Evolutionary conservation across 2,113 vertebrate species (phyloP).

Genomic region (Forbesichthys agassizii): DNA sequence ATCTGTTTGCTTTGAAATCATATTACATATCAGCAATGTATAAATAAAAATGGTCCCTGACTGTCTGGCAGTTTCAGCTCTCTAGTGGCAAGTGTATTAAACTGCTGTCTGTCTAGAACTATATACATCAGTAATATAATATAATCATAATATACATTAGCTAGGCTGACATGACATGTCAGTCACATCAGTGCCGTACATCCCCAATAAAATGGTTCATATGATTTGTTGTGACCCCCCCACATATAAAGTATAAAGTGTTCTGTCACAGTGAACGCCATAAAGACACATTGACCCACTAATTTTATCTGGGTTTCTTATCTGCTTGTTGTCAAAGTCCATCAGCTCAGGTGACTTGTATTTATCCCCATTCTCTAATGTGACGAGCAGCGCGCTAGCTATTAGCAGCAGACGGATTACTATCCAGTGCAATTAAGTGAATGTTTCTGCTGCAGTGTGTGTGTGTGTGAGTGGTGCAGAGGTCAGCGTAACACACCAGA

Average conservation of each 20-base stretch:
- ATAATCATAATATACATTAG: background rate
- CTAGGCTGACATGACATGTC: background rate
- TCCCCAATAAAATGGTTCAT: no score
- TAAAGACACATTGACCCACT: no score
- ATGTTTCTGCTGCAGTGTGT: background rate
- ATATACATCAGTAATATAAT: background rate
- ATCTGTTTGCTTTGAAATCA: background rate
- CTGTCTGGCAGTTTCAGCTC: background rate
- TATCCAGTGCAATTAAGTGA: background rate
- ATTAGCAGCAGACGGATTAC: background rate
- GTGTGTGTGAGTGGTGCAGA: constrained; percentile 1
- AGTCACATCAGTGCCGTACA: no score
- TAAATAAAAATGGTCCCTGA: background rate
- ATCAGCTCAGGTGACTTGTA: no score
- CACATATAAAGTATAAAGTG: no score
- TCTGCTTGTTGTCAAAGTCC: no score
- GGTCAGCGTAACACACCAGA: background rate
- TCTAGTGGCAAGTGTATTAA: background rate
- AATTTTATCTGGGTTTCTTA: no score
- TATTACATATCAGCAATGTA: background rate
- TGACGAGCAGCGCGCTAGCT: no score
- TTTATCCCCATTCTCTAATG: no score
- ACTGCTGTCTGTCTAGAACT: background rate
- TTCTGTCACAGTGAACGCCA: no score
- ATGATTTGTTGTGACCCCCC: no score